These are phyloP conservation scores for Liodrosophila aerea DNA, from an alignment of 2,888 invertebrate genomes.

Conservation along the genomic window DNA sequence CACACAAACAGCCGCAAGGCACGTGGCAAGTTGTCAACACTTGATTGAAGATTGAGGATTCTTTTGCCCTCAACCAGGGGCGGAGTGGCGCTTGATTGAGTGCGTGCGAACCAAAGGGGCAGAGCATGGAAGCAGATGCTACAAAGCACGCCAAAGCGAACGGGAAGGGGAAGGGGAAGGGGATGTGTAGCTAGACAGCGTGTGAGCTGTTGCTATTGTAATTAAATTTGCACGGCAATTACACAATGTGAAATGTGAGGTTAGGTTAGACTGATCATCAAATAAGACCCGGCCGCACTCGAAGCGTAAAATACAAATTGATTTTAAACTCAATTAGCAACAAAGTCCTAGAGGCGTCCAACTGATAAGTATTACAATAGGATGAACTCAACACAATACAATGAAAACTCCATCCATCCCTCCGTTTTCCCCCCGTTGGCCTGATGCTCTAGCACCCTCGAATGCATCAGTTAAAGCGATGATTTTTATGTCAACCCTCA, in stretches of 20 bases:
- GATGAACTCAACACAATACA: conserved; percentile 33
- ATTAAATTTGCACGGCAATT: conserved; percentile 83
- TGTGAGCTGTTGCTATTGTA: conserved; percentile 66
- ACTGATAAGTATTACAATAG: conserved; percentile 38
- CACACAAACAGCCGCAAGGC: conserved; percentile 21
- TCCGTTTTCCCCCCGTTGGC: background rate
- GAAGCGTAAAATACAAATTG: conserved; percentile 79
- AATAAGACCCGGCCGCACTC: conserved; percentile 8
- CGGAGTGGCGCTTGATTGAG: conserved; percentile 43
- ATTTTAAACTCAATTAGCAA: conserved; percentile 83
- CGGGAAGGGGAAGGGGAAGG: too few relatives aligned
- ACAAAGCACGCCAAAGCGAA: background rate
- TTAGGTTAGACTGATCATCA: conserved; percentile 28
- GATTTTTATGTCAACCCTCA: conserved; percentile 79
- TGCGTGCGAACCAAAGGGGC: conserved; percentile 45
- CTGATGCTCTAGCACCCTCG: background rate
- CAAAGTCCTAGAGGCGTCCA: conserved; percentile 45
- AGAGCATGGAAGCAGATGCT: conserved; percentile 30
- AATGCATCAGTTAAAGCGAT: conserved; percentile 48
- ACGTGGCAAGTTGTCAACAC: conserved; percentile 71
- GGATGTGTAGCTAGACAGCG: conserved; percentile 32
- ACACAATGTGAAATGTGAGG: conserved; percentile 60
- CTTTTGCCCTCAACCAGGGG: too few relatives aligned
- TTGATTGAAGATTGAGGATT: conserved; percentile 56
- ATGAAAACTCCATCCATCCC: conserved; percentile 7